A percentile compares a stretch with the other conserved stretches of the same genome.
These are phyloP conservation scores for Darevskia mixta DNA, from an alignment of 2,797 vertebrate genomes.

Conservation along the genomic window DNA sequence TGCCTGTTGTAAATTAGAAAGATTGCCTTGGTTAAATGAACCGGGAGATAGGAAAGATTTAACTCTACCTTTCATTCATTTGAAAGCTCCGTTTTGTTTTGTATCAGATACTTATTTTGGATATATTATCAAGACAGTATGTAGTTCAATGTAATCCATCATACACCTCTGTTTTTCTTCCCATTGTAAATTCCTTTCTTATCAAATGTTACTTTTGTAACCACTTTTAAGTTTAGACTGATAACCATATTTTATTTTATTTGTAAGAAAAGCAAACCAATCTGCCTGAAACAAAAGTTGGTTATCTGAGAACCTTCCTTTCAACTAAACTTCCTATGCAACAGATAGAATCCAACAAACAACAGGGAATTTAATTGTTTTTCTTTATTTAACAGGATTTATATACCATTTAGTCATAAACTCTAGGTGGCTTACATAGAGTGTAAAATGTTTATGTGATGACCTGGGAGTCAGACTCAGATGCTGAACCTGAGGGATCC, in stretches of 20 bases:
- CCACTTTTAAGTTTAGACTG: no score
- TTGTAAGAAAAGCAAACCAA: neutral
- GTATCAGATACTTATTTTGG: neutral
- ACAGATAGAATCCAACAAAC: neutral
- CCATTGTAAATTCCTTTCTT: no score
- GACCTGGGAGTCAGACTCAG: no score
- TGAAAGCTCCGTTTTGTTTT: neutral
- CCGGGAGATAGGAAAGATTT: neutral
- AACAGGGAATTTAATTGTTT: no score
- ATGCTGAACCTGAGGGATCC: no score
- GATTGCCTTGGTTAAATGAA: constrained; percentile 1
- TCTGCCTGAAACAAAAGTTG: neutral
- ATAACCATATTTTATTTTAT: no score
- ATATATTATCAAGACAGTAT: neutral
- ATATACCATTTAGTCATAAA: no score
- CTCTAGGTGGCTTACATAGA: no score
- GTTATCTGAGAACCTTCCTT: neutral
- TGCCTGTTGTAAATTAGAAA: neutral
- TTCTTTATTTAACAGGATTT: no score
- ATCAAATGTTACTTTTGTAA: no score
- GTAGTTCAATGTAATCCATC: neutral
- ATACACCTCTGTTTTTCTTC: no score
- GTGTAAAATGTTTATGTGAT: no score
- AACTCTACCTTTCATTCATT: neutral
- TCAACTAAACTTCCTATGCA: neutral